A percentile compares a stretch with the other conserved stretches of the same genome.
phyloP scores from a whole-genome alignment of 2,113 vertebrate species.

The Galeopterus variegatus region DNA sequence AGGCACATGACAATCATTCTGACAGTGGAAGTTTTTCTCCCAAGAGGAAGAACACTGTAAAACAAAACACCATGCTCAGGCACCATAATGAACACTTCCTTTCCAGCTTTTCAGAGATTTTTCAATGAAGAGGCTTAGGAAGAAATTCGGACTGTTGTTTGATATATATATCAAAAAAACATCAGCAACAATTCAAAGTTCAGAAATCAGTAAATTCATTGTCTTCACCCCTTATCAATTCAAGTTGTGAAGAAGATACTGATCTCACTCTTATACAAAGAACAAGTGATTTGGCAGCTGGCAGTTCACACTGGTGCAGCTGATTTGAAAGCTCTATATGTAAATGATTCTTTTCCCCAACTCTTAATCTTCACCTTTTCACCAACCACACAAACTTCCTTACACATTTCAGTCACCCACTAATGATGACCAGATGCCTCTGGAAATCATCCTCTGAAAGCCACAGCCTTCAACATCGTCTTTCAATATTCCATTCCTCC shows the following conservation, averaged over 20 bases:
- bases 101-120: background rate
- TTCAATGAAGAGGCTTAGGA: background rate
- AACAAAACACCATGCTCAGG: background rate
- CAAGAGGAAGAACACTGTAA: background rate
- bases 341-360: background rate
- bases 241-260: background rate
- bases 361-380: background rate
- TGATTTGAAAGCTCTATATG: background rate
- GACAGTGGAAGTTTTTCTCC: constrained; percentile 67
- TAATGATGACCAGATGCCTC: background rate
- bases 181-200: background rate
- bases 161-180: background rate
- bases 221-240: background rate
- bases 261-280: background rate
- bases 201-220: background rate
- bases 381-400: background rate
- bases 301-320: background rate
- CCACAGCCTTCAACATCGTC: constrained; percentile 42
- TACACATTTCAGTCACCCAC: background rate
- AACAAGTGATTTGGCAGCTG: background rate
- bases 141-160: background rate
- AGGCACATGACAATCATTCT: constrained; percentile 81
- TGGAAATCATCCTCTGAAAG: constrained; percentile 57
- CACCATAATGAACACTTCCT: background rate
- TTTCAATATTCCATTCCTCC: constrained; percentile 52